Percentiles rank a stretch among this genome's conserved stretches.
phyloP scores from a whole-genome alignment of 2,113 vertebrate genomes.

The Oreochromis spilurus region DNA sequence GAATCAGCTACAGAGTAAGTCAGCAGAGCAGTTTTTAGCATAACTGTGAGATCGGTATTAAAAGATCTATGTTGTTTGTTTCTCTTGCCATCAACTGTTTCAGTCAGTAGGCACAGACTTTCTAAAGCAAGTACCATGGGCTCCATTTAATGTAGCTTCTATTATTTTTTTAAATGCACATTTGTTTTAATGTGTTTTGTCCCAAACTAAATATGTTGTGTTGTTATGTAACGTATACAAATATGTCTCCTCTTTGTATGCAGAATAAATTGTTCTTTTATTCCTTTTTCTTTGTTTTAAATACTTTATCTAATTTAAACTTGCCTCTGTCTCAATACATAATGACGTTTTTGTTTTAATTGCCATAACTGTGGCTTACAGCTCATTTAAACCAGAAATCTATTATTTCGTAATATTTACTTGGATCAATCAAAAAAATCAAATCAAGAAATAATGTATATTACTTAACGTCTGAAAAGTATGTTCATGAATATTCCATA shows the following conservation, averaged over 20 bases:
- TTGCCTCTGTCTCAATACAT: neutral
- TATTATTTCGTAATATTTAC: no score
- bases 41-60: rapidly evolving
- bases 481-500: no score
- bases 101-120: neutral
- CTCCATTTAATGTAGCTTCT: rapidly evolving
- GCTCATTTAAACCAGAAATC: no score
- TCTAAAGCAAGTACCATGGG: rapidly evolving
- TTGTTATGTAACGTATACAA: rapidly evolving
- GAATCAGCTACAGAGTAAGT: neutral
- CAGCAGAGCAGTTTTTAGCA: neutral
- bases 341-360: no score
- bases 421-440: no score
- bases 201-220: rapidly evolving
- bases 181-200: neutral
- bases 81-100: rapidly evolving
- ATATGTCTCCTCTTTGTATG: neutral
- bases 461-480: no score
- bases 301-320: neutral
- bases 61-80: neutral
- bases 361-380: rapidly evolving
- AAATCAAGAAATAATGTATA: no score
- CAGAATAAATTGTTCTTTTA: rapidly evolving
- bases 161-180: neutral
- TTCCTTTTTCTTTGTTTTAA: neutral